Evolutionary conservation across 2,113 vertebrate genomes (phyloP), one percentile per base, ranked within the genome.

Genomic region (Anser cygnoides): DNA sequence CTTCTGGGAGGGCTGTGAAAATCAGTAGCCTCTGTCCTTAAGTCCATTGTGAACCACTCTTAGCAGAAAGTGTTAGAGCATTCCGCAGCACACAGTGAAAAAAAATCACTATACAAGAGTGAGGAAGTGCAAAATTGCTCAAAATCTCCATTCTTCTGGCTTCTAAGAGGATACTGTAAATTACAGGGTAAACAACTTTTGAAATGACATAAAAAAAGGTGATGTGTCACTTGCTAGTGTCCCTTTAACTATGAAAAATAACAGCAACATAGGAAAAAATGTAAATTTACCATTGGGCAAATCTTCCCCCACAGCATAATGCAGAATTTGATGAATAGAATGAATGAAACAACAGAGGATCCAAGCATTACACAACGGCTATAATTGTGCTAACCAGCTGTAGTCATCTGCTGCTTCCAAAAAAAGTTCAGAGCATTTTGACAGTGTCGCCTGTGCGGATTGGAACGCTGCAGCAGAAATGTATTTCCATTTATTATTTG

Each of bases 331-430:
- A 87, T 94, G 84, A 96, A 95, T 87, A 92, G 84, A 96, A 96
- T 94, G 80, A 97, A 81, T 87, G 90, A 95, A 97, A 84, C 62
- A 29, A 63, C 41, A 82, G 77, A 72, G 65, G 94, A 96, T 94
- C 93, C 76, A 92, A 94, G 70, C 70, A 75, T 86, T 90, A 94
- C 77, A 95, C 88, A 94, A 93, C 10, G 13, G 82, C 83, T 92
- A 88, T 91, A 96, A 96, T 94, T 96, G 96, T 97, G 82, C 93
- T 96, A 97, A 97, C 96, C 96, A 97, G 96, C 95, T 97, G 96
- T 94, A 96, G 96, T 97, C 96, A 95, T 95, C 94, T 96, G 93
- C 95, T 96, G 95, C 96, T 96, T 97, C 96, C 93, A 96, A 96
- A 97, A 96, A 96, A 96, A 95, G 96, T 96, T 96, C 95, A 94